Percentiles rank a stretch among this genome's conserved stretches.
Conservation (phyloP, 2,797 vertebrate species). For the Craterocephalus amniculus region DNA sequence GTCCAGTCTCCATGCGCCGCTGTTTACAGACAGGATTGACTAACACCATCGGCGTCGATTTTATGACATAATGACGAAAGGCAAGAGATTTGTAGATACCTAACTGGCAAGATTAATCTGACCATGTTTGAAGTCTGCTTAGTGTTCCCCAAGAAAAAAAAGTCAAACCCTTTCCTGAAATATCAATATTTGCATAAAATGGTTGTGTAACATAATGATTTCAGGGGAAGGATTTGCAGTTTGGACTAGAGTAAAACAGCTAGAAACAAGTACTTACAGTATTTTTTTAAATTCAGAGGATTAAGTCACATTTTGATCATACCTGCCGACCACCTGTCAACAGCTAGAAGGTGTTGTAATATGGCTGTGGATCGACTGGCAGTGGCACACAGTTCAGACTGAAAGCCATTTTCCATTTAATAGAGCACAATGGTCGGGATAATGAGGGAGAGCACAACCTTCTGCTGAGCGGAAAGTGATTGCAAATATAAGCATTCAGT, state of each 20-base stretch:
- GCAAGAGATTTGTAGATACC: slow-evolving; percentile 40
- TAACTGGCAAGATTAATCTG: slow-evolving; percentile 37
- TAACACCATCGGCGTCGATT: slow-evolving; percentile 56
- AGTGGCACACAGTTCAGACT: slow-evolving; percentile 30
- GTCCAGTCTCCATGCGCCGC: slow-evolving; percentile 39
- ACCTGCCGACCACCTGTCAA: slow-evolving; percentile 54
- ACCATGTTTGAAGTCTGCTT: slow-evolving; percentile 60
- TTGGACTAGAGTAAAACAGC: slow-evolving; percentile 16
- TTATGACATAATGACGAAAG: slow-evolving; percentile 64
- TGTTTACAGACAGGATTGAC: slow-evolving; percentile 67
- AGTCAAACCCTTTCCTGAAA: slow-evolving; percentile 38
- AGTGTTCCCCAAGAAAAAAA: slow-evolving; percentile 39
- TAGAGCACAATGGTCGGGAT: slow-evolving; percentile 22
- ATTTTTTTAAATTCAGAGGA: slow-evolving; percentile 35
- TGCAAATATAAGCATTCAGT: neutral
- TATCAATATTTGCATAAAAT: slow-evolving; percentile 66
- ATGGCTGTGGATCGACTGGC: slow-evolving; percentile 44
- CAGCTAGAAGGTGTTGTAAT: slow-evolving; percentile 44
- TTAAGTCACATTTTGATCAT: slow-evolving; percentile 53
- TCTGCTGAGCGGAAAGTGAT: slow-evolving; percentile 1
- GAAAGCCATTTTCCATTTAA: slow-evolving; percentile 30
- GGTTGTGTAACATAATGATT: slow-evolving; percentile 34
- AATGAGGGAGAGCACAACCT: slow-evolving; percentile 15
- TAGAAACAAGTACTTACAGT: slow-evolving; percentile 31
- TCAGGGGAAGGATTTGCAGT: slow-evolving; percentile 30